Evolutionary conservation across 2,113 vertebrate genomes (phyloP), one percentile per base, ranked within the genome.

Genomic region (Haemorhous mexicanus): DNA sequence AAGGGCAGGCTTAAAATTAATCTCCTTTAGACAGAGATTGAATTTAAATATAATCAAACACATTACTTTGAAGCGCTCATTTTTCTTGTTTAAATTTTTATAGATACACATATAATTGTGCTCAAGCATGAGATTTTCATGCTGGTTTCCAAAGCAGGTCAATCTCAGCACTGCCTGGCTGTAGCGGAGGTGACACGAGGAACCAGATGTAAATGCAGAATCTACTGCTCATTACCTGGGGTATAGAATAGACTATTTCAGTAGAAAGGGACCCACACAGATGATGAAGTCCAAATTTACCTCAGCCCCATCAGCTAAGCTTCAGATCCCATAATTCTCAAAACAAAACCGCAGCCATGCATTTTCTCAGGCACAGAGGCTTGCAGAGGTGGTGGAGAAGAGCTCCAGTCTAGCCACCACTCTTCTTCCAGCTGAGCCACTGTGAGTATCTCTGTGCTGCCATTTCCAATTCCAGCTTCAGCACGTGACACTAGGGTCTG

Each of bases 61-160:
- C 3, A 1, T 72, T 95, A 49, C 67, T 94, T 80, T 70, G 32
- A 93, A 81, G 32, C 23, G 22, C 11, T 78, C 52, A 55, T 96
- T 96, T 96, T 95, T 95, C 90, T 89, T 94, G 35, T 81, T 96
- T 91, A 91, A 91, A 66, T 62, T 92, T 93, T 77, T 81, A 89
- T 82, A 49, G 52, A 68, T 79, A 78, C 16, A 73, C 41, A 72
- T 32, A 73, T 80, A 80, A 59, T 43, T 75, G 35, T 5, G 2
- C 37, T 90, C 37, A 84, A 55, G 37, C 19, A 79, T 64, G 44
- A 86, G 16, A 70, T 90, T 89, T 91, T 79, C 69, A 26, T 52
- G 27, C 78, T 79, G 39, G 21, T 75, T 94, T 89, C 73, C 37
- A 63, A 90, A 96, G 55, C 27, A 72, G 32, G 52, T 85, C 63